Percentiles rank a stretch among this genome's conserved stretches.
Evolutionary conservation across 2,888 invertebrate genomes (phyloP).

Genomic region (Dichetophora obliterata): DNA sequence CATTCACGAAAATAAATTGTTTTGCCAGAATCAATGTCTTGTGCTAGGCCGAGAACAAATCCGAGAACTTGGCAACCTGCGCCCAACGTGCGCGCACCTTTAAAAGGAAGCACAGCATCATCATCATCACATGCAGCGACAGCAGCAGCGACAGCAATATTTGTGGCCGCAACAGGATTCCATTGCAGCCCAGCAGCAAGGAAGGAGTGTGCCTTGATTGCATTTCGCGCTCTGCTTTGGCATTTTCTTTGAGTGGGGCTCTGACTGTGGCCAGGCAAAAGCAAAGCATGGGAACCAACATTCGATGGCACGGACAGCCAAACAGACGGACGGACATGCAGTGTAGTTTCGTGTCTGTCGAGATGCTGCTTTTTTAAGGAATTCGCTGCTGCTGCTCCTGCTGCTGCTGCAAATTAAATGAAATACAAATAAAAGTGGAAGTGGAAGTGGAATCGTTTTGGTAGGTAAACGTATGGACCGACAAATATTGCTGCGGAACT

Average conservation of each 20-base stretch:
- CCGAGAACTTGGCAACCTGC: conserved; percentile 11
- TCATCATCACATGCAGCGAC: not conserved
- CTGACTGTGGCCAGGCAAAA: conserved; percentile 22
- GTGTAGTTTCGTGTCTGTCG: conserved; percentile 23
- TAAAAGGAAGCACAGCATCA: conserved; percentile 21
- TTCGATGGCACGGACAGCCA: conserved; percentile 14
- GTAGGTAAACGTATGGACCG: conserved; percentile 44
- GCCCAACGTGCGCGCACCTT: conserved; percentile 28
- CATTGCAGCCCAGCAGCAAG: conserved; percentile 13
- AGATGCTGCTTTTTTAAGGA: conserved; percentile 20
- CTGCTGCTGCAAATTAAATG: conserved; percentile 38
- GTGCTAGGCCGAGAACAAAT: not conserved
- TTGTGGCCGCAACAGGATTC: not conserved
- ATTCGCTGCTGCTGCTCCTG: conserved; percentile 23
- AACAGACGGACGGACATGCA: not conserved
- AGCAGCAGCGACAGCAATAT: conserved; percentile 3
- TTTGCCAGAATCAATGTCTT: conserved; percentile 21
- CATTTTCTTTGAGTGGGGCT: conserved; percentile 1
- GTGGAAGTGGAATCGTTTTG: conserved; percentile 54
- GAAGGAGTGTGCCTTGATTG: conserved; percentile 36
- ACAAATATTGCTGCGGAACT: not conserved
- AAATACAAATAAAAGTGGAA: conserved; percentile 54
- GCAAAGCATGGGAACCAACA: conserved; percentile 37
- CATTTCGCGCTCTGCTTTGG: conserved; percentile 33
- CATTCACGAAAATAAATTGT: conserved; percentile 43